phyloP scores from a whole-genome alignment of 2,113 vertebrate species.

The Malurus alboscapulatus region DNA sequence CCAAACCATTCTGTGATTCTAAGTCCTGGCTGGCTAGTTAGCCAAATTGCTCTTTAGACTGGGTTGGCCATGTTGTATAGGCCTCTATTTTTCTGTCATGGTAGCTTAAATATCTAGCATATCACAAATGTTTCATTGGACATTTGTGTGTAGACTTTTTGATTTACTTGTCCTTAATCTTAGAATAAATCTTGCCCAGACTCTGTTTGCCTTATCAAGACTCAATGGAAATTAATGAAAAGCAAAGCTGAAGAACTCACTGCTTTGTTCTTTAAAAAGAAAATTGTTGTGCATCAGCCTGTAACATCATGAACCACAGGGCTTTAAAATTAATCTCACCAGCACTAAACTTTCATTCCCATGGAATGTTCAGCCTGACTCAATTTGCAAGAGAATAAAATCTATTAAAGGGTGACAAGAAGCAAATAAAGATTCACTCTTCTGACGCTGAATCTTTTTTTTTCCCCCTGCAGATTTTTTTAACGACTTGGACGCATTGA shows the following conservation, averaged over 20 bases:
- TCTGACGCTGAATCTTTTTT: not conserved
- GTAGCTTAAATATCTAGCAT: not conserved
- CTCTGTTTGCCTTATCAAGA: conserved; percentile 24
- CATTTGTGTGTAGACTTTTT: not conserved
- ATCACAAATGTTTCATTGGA: not conserved
- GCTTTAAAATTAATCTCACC: conserved; percentile 46
- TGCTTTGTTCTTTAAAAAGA: conserved; percentile 42
- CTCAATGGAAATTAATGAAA: conserved; percentile 38
- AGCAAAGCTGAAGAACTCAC: not conserved
- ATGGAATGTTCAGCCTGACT: not conserved
- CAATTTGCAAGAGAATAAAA: conserved; percentile 37
- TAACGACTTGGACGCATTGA: conserved; percentile 93
- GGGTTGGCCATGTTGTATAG: not conserved
- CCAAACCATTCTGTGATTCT: not conserved
- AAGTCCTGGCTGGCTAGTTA: not conserved
- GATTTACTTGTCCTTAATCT: conserved; percentile 6
- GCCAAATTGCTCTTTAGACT: not conserved
- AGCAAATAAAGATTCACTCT: conserved; percentile 21
- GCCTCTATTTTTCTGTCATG: not conserved
- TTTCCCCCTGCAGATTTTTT: conserved; percentile 87
- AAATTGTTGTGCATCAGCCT: conserved; percentile 46
- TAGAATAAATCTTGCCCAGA: conserved; percentile 8
- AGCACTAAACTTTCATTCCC: conserved; percentile 30
- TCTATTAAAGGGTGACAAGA: conserved; percentile 28
- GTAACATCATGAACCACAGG: not conserved